A percentile compares a stretch with the other conserved stretches of the same genome.
These are phyloP conservation scores for Cerastoderma edule DNA, from an alignment of 2,888 invertebrate genomes.

Conservation along the genomic window DNA sequence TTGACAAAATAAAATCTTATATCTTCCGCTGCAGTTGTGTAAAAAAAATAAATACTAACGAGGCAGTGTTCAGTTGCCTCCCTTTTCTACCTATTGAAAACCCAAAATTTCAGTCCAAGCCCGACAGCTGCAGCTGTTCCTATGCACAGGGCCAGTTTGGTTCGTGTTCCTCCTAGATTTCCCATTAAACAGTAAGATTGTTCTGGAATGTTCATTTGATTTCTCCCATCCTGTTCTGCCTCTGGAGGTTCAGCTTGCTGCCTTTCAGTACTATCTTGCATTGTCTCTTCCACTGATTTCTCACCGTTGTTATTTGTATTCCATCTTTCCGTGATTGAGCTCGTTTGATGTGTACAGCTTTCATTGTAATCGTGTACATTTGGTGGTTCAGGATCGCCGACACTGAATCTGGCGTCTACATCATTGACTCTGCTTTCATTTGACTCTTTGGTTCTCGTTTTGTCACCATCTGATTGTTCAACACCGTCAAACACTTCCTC, in stretches of 20 bases:
- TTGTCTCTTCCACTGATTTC: background rate
- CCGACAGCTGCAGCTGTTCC: constrained; percentile 16
- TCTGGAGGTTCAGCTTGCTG: background rate
- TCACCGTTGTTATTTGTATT: background rate
- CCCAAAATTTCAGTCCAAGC: constrained; percentile 1
- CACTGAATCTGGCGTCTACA: background rate
- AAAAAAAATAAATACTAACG: too few relatives aligned
- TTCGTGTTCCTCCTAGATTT: background rate
- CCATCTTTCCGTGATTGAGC: background rate
- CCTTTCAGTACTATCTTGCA: background rate
- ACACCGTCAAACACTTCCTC: constrained; percentile 6
- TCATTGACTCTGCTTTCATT: background rate
- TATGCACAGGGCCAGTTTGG: background rate
- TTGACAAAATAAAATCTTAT: too few relatives aligned
- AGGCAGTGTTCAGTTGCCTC: too few relatives aligned
- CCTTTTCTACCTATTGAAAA: too few relatives aligned
- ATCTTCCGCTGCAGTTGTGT: too few relatives aligned
- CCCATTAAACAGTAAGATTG: background rate
- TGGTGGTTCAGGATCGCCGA: background rate
- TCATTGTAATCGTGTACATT: background rate
- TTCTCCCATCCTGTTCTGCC: background rate
- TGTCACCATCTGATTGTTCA: background rate
- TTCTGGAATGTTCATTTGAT: background rate
- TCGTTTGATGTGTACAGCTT: background rate
- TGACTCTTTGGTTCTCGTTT: background rate